A percentile compares a stretch with the other conserved stretches of the same genome.
phyloP scores from a whole-genome alignment of 2,888 invertebrate genomes.

The Operophtera brumata region DNA sequence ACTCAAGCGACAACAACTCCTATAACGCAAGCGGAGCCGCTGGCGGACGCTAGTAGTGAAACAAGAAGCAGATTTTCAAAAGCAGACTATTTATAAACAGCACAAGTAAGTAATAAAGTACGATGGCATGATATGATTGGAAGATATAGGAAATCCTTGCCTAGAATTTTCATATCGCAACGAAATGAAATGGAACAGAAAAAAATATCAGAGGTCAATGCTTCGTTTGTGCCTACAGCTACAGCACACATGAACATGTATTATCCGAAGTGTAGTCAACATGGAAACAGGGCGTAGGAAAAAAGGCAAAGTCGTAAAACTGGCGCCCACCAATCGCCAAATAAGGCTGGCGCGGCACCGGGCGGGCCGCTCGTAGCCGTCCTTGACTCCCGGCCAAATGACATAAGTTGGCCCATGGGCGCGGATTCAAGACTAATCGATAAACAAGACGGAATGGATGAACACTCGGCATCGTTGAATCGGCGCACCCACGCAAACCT shows the following conservation, averaged over 20 bases:
- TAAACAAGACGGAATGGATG: slow-evolving; percentile 72
- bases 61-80: neutral
- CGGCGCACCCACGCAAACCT: slow-evolving; percentile 65
- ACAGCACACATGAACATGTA: slow-evolving; percentile 56
- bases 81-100: slow-evolving; percentile 29
- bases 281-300: slow-evolving; percentile 72
- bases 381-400: slow-evolving; percentile 80
- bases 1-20: too few species aligned
- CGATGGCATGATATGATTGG: slow-evolving; percentile 36
- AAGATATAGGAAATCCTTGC: slow-evolving; percentile 21
- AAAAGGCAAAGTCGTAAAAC: slow-evolving; percentile 78
- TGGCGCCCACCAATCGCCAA: slow-evolving; percentile 80
- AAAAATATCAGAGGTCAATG: slow-evolving; percentile 56
- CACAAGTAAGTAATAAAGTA: slow-evolving; percentile 32
- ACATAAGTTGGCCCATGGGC: slow-evolving; percentile 80
- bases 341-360: slow-evolving; percentile 76
- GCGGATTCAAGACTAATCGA: slow-evolving; percentile 77
- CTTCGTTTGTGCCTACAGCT: slow-evolving; percentile 47
- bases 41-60: too few species aligned
- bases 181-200: slow-evolving; percentile 47
- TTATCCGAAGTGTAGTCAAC: slow-evolving; percentile 65
- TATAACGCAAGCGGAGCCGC: neutral
- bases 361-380: slow-evolving; percentile 65
- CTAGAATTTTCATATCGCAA: slow-evolving; percentile 33
- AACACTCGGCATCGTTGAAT: slow-evolving; percentile 58